Conservation (phyloP, 2,113 vertebrate genomes). For the Syngnathus typhle region DNA sequence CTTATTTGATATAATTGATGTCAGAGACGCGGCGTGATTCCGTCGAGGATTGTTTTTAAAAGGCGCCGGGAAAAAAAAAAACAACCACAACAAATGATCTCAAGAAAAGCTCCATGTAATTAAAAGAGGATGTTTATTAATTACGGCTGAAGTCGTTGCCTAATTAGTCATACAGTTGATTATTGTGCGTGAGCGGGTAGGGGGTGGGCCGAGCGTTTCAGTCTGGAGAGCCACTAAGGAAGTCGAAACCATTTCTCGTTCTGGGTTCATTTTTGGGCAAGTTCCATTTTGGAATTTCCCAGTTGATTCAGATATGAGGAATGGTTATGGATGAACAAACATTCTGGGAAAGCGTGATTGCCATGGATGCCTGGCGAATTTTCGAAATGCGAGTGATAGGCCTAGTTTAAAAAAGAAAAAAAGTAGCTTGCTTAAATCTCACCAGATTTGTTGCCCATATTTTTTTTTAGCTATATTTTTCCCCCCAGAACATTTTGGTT, state of each 20-base stretch:
- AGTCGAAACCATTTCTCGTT: too few species aligned
- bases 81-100: conserved; percentile 37
- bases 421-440: neutral
- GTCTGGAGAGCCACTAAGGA: too few species aligned
- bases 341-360: too few species aligned
- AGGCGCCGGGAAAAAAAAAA: conserved; percentile 25
- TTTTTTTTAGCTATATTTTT: neutral
- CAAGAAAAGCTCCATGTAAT: conserved; percentile 19
- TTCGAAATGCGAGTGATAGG: too few species aligned
- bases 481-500: neutral
- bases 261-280: too few species aligned
- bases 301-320: neutral
- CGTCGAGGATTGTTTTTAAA: conserved; percentile 36
- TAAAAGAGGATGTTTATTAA: conserved; percentile 33
- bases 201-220: neutral
- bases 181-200: neutral
- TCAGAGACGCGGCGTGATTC: conserved; percentile 46
- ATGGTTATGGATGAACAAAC: neutral
- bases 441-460: neutral
- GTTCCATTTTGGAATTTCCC: neutral
- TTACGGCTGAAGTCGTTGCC: conserved; percentile 10
- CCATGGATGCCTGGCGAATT: too few species aligned
- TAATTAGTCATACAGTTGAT: conserved; percentile 28
- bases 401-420: too few species aligned
- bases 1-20: conserved; percentile 56